Evolutionary conservation across 2,888 invertebrate genomes (phyloP).

Genomic region (Protodeltote pygarga): DNA sequence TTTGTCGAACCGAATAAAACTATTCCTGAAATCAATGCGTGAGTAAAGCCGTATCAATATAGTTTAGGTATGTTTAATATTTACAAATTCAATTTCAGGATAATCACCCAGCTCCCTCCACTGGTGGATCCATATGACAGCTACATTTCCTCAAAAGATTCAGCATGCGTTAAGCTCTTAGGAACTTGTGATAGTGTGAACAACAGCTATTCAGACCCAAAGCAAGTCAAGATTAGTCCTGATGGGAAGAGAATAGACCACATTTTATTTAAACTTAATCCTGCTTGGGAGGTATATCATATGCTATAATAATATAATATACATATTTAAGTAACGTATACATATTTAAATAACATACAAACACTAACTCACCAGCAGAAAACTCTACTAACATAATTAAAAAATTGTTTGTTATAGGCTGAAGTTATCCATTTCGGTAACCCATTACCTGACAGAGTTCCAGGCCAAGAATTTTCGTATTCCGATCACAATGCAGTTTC

Average conservation of each 20-base stretch:
- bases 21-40: too few species aligned
- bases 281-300: conserved; percentile 67
- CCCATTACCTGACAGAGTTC: conserved; percentile 91
- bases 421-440: conserved; percentile 86
- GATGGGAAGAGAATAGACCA: conserved; percentile 97
- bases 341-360: conserved; percentile 1
- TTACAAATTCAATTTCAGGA: conserved; percentile 57
- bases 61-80: background rate
- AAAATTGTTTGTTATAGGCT: conserved; percentile 59
- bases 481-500: conserved; percentile 96
- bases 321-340: background rate
- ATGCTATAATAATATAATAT: background rate
- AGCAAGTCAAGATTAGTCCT: conserved; percentile 83
- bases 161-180: conserved; percentile 49
- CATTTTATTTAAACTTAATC: conserved; percentile 89
- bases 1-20: too few species aligned
- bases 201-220: conserved; percentile 93
- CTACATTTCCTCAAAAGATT: conserved; percentile 52
- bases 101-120: conserved; percentile 80
- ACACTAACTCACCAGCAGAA: too few species aligned
- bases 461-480: conserved; percentile 91
- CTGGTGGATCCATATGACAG: conserved; percentile 71
- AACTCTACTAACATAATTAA: too few species aligned
- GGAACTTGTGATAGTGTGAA: conserved; percentile 90
- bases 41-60: too few species aligned